Percentiles rank a stretch among this genome's conserved stretches.
Conservation (phyloP, 1,140 invertebrate genomes). For the Zaprionus ornatus region DNA sequence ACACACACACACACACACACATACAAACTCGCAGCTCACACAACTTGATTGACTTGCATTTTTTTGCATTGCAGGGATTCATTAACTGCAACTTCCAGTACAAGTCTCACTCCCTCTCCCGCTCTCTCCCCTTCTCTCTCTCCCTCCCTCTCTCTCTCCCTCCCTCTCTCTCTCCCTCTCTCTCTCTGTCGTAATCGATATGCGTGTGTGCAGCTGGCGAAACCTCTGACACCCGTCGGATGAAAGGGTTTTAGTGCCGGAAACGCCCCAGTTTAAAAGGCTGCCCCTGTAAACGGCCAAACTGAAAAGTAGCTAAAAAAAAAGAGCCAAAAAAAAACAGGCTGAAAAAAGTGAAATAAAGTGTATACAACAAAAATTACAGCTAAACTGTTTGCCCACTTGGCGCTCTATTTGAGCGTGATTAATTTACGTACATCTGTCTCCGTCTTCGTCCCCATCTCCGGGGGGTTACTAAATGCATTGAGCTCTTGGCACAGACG, state of each 20-base stretch:
- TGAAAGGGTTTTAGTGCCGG: constrained; percentile 52
- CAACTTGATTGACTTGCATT: constrained; percentile 71
- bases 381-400: constrained; percentile 32
- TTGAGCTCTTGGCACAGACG: constrained; percentile 60
- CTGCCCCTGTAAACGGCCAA: constrained; percentile 31
- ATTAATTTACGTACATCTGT: constrained; percentile 74
- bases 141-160: not conserved
- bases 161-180: not conserved
- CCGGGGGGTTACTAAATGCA: constrained; percentile 41
- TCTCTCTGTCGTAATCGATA: constrained; percentile 64
- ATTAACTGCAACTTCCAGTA: constrained; percentile 54
- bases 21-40: constrained; percentile 23
- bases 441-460: constrained; percentile 29
- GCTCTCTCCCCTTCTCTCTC: not conserved
- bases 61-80: constrained; percentile 51
- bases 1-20: not conserved
- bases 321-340: constrained; percentile 4
- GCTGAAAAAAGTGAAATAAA: not conserved
- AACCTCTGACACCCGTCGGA: constrained; percentile 45
- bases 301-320: constrained; percentile 7
- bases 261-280: constrained; percentile 61
- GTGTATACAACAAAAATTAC: not conserved
- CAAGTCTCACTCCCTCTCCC: constrained; percentile 4
- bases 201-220: constrained; percentile 62
- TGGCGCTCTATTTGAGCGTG: constrained; percentile 75